Evolutionary conservation across 37 sponge, comb jelly and placozoan species (phyloP), one percentile per base, ranked within the genome.

Genomic region (Chondrilla cf. caribensis): DNA sequence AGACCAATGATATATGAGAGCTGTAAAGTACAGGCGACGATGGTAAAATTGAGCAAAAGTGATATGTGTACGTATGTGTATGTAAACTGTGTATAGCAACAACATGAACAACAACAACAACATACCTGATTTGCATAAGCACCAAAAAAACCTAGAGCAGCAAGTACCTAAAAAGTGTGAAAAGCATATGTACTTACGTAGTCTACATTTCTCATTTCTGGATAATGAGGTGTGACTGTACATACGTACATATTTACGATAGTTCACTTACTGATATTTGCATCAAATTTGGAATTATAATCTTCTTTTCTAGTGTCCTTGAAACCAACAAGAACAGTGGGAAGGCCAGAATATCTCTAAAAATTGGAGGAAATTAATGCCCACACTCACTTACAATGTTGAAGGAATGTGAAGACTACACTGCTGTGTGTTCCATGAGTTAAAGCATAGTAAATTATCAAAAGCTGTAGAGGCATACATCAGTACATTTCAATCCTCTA

Each of bases 91-190:
- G 9, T 47, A 11, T 47, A 11, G 11, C 6, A 11, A 11, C 51
- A 47, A 47, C 51, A n/a, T n/a, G n/a, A n/a, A n/a, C n/a, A n/a
- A n/a, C n/a, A n/a, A n/a, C n/a, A n/a, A n/a, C 68, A 26, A 67
- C 68, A 17, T 33, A 67, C 68, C 35, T 67, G 68, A 67, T 67
- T 67, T 67, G 32, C 68, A 67, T 33, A 67, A 33, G 35, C 17
- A 17, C 68, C 68, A 28, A 33, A 33, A 17, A 67, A 33, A 17
- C 68, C 68, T 18, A 67, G 35, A 67, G 35, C 68, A 4, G 33
- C 26, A 67, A 67, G 35, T 0, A 67, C 68, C 68, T 67, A 33
- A 28, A 67, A 1, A 26, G 68, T 17, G 25, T 26, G 2, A 59
- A 26, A 26, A 26, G 3, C 3, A 8, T 26, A 3, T 6, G 57